Percentiles rank a stretch among this genome's conserved stretches.
Evolutionary conservation across 2,113 vertebrate genomes (phyloP).

Genomic region (Eptesicus fuscus): DNA sequence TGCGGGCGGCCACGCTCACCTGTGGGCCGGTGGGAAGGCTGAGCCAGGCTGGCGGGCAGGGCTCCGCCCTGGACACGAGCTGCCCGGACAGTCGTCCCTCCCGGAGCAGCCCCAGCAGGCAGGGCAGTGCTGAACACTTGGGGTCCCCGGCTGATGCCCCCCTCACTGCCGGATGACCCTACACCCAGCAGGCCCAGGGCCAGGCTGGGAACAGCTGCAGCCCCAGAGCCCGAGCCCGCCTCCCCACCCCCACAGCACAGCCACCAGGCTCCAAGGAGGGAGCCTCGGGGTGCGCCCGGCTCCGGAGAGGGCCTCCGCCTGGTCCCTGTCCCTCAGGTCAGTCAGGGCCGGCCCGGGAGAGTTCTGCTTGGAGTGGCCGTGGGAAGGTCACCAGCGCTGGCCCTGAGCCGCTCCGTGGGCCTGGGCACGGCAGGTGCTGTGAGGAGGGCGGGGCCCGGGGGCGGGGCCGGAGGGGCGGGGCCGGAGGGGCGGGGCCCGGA

Average conservation of each 20-base stretch:
- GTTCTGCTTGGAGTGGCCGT: not conserved
- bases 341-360: not conserved
- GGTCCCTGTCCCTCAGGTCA: not conserved
- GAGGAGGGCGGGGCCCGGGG: rapidly evolving
- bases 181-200: rapidly evolving
- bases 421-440: not conserved
- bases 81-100: no score
- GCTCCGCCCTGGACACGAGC: not conserved
- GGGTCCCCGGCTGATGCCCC: not conserved
- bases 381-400: rapidly evolving
- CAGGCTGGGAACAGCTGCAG: not conserved
- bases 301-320: rapidly evolving
- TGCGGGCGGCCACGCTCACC: constrained; percentile 98
- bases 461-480: not conserved
- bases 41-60: rapidly evolving
- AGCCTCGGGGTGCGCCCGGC: rapidly evolving
- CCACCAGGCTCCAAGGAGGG: rapidly evolving
- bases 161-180: rapidly evolving
- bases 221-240: rapidly evolving
- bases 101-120: not conserved
- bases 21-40: not conserved
- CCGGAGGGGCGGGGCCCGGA: no score
- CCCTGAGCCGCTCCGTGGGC: rapidly evolving
- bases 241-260: rapidly evolving
- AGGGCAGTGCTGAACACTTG: rapidly evolving